phyloP scores from a whole-genome alignment of 2,113 vertebrate species.

The Collichthys lucidus region DNA sequence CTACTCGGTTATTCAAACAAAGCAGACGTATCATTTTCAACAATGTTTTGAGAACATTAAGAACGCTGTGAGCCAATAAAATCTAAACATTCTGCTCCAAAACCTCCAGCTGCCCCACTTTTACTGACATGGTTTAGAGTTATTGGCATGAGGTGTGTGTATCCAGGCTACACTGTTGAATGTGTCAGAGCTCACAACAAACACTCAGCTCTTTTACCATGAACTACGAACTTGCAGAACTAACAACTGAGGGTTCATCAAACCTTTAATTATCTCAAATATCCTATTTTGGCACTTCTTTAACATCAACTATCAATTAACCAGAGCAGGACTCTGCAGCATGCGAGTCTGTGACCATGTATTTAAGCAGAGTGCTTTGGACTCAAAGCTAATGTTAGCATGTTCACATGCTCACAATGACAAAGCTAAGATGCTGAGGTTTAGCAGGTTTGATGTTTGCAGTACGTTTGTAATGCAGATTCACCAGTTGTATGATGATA shows the following conservation, averaged over 20 bases:
- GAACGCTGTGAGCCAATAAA: slow-evolving; percentile 12
- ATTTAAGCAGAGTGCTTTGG: neutral
- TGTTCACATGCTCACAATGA: neutral
- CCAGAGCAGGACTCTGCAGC: neutral
- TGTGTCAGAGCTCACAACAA: slow-evolving; percentile 1
- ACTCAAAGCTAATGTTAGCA: neutral
- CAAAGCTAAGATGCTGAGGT: neutral
- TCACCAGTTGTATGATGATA: neutral
- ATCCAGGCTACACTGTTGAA: neutral
- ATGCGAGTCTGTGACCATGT: neutral
- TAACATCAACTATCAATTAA: neutral
- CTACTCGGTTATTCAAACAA: slow-evolving; percentile 6
- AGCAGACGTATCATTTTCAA: slow-evolving; percentile 20
- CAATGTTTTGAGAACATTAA: neutral
- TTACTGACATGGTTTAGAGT: slow-evolving; percentile 16
- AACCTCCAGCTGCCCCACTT: slow-evolving; percentile 36
- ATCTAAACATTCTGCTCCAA: slow-evolving; percentile 25
- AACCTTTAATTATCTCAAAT: neutral
- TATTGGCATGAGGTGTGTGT: neutral
- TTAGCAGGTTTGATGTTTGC: neutral
- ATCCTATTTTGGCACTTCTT: neutral
- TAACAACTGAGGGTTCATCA: neutral
- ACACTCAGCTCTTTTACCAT: neutral
- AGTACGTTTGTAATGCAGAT: neutral
- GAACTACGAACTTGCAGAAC: neutral